Evolutionary conservation across 2,797 vertebrate species (phyloP).

Genomic region (Pantherophis vulpinus): DNA sequence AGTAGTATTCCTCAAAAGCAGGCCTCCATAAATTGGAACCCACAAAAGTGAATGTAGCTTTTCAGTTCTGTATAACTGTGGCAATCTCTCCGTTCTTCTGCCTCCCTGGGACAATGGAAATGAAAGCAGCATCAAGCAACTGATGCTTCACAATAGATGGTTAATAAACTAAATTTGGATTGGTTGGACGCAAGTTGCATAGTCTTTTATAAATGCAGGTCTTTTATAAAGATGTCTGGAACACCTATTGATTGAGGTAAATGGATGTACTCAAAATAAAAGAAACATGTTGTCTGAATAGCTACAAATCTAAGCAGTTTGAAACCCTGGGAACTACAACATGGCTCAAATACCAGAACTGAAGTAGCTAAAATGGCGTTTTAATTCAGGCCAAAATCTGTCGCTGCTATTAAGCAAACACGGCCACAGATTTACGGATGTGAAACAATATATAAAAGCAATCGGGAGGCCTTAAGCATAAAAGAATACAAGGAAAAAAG

Average conservation of each 20-base stretch:
- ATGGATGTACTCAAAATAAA: not conserved
- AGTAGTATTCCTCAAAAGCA: not conserved
- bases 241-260: not conserved
- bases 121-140: not conserved
- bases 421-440: slow-evolving; percentile 28
- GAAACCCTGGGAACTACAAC: not conserved
- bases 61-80: not conserved
- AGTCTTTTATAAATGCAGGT: not conserved
- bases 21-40: not conserved
- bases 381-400: not conserved
- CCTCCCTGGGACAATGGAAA: not conserved
- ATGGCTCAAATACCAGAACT: not conserved
- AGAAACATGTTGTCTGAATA: not conserved
- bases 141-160: not conserved
- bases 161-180: not conserved
- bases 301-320: not conserved
- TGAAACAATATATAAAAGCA: slow-evolving; percentile 11
- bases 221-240: not conserved
- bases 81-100: not conserved
- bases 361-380: not conserved
- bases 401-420: not conserved
- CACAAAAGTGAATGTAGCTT: not conserved
- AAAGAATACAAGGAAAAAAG: slow-evolving; percentile 48
- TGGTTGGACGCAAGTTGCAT: not conserved
- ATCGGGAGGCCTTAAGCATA: slow-evolving; percentile 26